Percentiles rank a stretch among this genome's conserved stretches.
These are phyloP conservation scores for Toxonevra muliebris DNA, from an alignment of 2,888 invertebrate species.

Conservation along the genomic window DNA sequence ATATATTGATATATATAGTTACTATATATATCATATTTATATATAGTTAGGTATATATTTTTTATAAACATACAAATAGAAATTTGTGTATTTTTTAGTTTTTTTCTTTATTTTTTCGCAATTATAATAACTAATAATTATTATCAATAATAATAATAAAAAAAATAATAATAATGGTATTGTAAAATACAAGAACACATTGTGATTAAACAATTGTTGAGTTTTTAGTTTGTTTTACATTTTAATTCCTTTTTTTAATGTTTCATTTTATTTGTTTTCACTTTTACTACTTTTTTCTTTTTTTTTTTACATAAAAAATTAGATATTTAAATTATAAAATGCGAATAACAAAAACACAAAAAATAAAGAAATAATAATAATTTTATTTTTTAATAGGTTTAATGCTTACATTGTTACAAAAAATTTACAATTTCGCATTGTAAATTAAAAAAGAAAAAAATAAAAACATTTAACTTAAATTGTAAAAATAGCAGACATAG, in stretches of 20 bases:
- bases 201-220: background rate
- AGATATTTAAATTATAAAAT: conserved; percentile 4
- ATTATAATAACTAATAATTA: no score
- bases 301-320: conserved; percentile 4
- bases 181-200: conserved; percentile 5
- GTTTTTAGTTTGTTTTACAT: background rate
- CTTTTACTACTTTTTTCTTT: conserved; percentile 1
- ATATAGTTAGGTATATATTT: background rate
- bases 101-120: no score
- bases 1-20: background rate
- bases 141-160: background rate
- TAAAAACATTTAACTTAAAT: no score
- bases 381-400: no score
- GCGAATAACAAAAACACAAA: background rate
- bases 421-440: no score
- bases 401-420: conserved; percentile 1
- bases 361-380: no score
- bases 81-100: no score
- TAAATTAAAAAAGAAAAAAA: no score
- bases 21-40: background rate
- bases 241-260: conserved; percentile 1
- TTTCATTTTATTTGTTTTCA: background rate
- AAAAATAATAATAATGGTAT: background rate
- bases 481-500: no score
- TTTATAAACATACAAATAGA: background rate